Conservation (phyloP, 2,797 vertebrate species). For the Helostoma temminkii region DNA sequence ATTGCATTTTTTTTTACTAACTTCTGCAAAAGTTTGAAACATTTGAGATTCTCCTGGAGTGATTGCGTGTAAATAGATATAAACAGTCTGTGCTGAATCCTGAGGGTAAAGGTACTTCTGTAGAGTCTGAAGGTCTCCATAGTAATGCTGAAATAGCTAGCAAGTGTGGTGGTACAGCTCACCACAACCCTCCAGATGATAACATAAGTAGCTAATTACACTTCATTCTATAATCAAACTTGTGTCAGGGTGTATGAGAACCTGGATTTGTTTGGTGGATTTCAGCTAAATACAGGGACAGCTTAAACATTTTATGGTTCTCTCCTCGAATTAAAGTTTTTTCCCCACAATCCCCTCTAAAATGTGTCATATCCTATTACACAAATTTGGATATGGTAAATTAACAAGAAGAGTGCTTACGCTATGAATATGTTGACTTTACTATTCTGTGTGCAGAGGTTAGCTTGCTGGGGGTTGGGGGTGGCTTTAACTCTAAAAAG, state of each 20-base stretch:
- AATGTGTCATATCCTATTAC: slow-evolving; percentile 87
- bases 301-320: slow-evolving; percentile 85
- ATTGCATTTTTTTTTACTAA: slow-evolving; percentile 57
- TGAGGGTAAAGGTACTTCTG: slow-evolving; percentile 38
- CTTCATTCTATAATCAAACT: slow-evolving; percentile 83
- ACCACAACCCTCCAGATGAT: slow-evolving; percentile 60
- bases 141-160: slow-evolving; percentile 51
- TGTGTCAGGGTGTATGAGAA: slow-evolving; percentile 81
- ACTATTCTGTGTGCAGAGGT: slow-evolving; percentile 69
- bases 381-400: slow-evolving; percentile 87
- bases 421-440: slow-evolving; percentile 78
- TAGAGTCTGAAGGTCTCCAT: slow-evolving; percentile 50
- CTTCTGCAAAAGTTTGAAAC: slow-evolving; percentile 62
- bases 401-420: slow-evolving; percentile 79
- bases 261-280: slow-evolving; percentile 81
- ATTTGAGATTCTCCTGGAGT: slow-evolving; percentile 47
- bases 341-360: slow-evolving; percentile 76
- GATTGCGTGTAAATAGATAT: slow-evolving; percentile 50
- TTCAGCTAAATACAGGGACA: slow-evolving; percentile 79
- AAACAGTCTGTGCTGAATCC: slow-evolving; percentile 42
- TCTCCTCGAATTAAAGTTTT: slow-evolving; percentile 84
- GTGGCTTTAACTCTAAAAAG: slow-evolving; percentile 84
- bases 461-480: slow-evolving; percentile 71
- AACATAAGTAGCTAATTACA: slow-evolving; percentile 84
- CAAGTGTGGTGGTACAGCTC: slow-evolving; percentile 36